Evolutionary conservation across 2,888 invertebrate species (phyloP).

Genomic region (Cephus nigrinus): DNA sequence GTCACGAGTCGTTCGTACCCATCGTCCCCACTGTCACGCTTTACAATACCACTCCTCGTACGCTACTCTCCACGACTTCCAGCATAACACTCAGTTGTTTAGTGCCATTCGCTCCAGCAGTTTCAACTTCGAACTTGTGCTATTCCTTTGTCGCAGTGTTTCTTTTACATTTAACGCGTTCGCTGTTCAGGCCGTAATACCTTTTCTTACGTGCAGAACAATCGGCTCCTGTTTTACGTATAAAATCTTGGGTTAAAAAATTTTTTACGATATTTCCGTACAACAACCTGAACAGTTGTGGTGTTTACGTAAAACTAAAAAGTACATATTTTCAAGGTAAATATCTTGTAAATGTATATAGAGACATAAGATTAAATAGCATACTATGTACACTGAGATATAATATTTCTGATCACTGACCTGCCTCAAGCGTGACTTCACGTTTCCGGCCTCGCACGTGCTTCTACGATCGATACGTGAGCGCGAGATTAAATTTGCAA

Average conservation of each 20-base stretch:
- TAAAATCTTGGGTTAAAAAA: neutral
- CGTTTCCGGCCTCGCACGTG: slow-evolving; percentile 36
- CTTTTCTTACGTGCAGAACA: neutral
- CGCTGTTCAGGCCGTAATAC: neutral
- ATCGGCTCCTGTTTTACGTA: neutral
- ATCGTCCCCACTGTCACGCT: slow-evolving; percentile 25
- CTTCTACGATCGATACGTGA: slow-evolving; percentile 28
- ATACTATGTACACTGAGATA: neutral
- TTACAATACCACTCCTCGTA: slow-evolving; percentile 39
- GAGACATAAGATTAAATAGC: neutral
- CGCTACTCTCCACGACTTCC: slow-evolving; percentile 43
- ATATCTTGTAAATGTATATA: neutral
- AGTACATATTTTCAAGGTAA: neutral
- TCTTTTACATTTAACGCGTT: neutral
- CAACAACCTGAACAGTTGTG: neutral
- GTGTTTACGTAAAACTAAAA: neutral
- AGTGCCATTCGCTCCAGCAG: slow-evolving; percentile 50
- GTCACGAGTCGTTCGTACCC: slow-evolving; percentile 31
- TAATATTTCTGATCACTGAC: slow-evolving; percentile 37
- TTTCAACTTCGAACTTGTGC: slow-evolving; percentile 20
- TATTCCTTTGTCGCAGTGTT: slow-evolving; percentile 11
- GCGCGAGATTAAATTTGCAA: neutral
- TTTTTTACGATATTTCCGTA: neutral
- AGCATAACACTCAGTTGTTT: slow-evolving; percentile 55
- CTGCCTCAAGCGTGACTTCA: slow-evolving; percentile 33